Base-by-base conservation (phyloP, 2,888 invertebrate species). In the Steinernema carpocapsae region DNA sequence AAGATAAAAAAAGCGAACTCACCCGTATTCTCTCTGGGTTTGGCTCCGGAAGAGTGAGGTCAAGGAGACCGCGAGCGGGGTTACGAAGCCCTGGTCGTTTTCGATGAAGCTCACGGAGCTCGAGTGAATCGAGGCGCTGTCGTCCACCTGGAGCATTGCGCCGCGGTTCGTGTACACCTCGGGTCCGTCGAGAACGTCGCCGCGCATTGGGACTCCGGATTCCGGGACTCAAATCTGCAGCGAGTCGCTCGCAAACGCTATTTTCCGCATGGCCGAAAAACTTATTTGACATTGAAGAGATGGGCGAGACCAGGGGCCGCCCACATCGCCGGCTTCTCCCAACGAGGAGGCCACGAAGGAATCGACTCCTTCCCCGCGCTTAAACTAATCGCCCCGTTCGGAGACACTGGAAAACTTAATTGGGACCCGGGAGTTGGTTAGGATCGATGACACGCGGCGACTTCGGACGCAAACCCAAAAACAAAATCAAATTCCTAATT, bases 251-350 rank as follows among this genome's bases (percentile, higher is more conserved):
- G 32, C 29, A 64, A 32, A 64, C 64, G 29, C 24, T 32, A 64
- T 64, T 64, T 64, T 64, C 64, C 64, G 64, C 64, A 32, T 64
- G 64, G 32, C 64, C 64, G 17, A 64, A 64, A 64, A 64, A 64
- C 64, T 64, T 64, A 64, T 64, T 64, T 64, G 64, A 64, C 29
- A 64, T 17, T n/a, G 64, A 64, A 32, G 26, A 64, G 64, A 64
- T 7, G 29, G 17, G 17, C 37, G 64, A 48, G 64, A 14, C 48
- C n/a, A 48, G 26, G 56, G 56, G 56, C 64, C 64, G 64, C 64
- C 64, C 64, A 26, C 48, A 48, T 37, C 37, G 37, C 4, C 37
- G 10, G 37, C 37, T 37, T 37, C 4, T 19, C 56, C 64, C 64
- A 32, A 22, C 64, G 17, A 17, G 48, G 43, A 12, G 12, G 56